Evolutionary conservation across 2,797 vertebrate genomes (phyloP), one percentile per base, ranked within the genome.

Genomic region (Poecilia velifera): DNA sequence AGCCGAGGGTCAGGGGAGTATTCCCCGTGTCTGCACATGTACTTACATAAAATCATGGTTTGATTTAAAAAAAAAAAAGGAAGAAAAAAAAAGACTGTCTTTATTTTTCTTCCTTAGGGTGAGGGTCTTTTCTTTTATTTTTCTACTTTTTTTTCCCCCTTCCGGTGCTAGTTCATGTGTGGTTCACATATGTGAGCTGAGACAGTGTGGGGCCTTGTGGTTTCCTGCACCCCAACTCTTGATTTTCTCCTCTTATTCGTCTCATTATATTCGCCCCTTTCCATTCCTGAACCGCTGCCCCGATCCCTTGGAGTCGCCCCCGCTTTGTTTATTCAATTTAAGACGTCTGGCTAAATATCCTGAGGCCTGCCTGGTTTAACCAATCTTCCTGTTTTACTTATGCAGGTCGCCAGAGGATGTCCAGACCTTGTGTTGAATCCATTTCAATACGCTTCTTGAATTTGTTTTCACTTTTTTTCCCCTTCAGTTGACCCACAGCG

Each of bases 181-280:
- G 89, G 91, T 90, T 94, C 92, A 91, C 90, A 93, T 91, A 73
- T 91, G 90, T 90, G 87, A 75, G 18, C 80, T 81, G 92, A 93
- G 94, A 94, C 93, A 95, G 86, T 87, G 87, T 91, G 93, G 94
- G 93, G 93, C 94, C 92, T 91, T 93, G 93, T 91, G 93, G 93
- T 94, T 94, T 94, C 89, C 89, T 90, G 79, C 79, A 79, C 88
- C 87, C 80, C 76, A 31, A 85, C 81, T 92, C 87, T 90, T 89
- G 84, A 90, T 90, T 93, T 91, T 89, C 87, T 85, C 76, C 64
- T 86, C 78, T 82, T 49, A 12, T 89, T 89, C 81, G 18, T 88
- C 81, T 88, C 77, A 83, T 86, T 91, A 81, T 84, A 78, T 85
- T 86, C 41, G 6, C 76, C 83, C 73, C 80, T 81, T 84, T 78